Evolutionary conservation across 1,140 invertebrate species (phyloP), one percentile per base, ranked within the genome.

Genomic region (Musca vetustissima): DNA sequence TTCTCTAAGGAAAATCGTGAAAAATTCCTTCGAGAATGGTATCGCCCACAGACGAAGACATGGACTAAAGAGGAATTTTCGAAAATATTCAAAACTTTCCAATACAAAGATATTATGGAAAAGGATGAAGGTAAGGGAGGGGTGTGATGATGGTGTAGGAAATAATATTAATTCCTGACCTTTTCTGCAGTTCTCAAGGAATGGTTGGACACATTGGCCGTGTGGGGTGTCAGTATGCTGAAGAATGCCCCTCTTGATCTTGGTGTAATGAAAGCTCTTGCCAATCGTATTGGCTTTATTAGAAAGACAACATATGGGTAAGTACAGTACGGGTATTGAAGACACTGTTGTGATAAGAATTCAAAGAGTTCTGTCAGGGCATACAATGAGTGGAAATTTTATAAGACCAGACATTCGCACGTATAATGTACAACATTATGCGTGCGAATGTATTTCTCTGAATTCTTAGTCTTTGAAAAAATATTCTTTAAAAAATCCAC

Each of bases 271-370:
- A 84, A 86, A 28, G 76, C 75, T 48, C 72, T 91, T n/a, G 84
- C 86, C 13, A 75, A 87, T 3, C 85, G 85, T 70, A 83, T 91
- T 64, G 89, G 85, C 1, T 91, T 91, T 73, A 85, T 88, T 43
- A 86, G 86, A 65, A 84, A 83, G 73, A 91, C 89, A 3, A 89
- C 90, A 73, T 90, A 90, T 72, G 89, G 89, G 70, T 71, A 67
- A 48, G 67, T 69, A 53, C 21, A 47, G 21, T 53, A n/a, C n/a
- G n/a, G n/a, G n/a, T n/a, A n/a, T n/a, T n/a, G n/a, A n/a, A n/a
- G n/a, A n/a, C n/a, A n/a, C n/a, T n/a, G n/a, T n/a, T n/a, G n/a
- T n/a, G n/a, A n/a, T n/a, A n/a, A n/a, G n/a, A n/a, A n/a, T n/a
- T n/a, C n/a, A n/a, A n/a, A n/a, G n/a, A n/a, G n/a, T n/a, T n/a